phyloP scores from a whole-genome alignment of 2,797 vertebrate genomes.

The Notolabrus celidotus region DNA sequence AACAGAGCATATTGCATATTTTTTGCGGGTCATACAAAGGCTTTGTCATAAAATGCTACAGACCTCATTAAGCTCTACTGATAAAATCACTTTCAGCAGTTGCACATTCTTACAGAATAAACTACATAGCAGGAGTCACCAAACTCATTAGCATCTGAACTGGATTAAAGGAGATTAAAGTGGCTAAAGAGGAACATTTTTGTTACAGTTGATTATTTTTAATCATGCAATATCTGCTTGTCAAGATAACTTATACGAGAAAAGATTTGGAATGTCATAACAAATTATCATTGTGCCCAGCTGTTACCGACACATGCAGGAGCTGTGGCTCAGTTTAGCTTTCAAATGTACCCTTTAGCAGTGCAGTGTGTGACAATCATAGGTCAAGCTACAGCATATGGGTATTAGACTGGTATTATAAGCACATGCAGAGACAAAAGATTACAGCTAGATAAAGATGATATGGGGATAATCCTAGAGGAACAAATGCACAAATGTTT shows the following conservation, averaged over 20 bases:
- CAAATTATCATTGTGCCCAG: no score
- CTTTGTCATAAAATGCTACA: no score
- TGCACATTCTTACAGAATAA: slow-evolving; percentile 13
- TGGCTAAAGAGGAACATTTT: neutral
- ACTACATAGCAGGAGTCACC: slow-evolving; percentile 8
- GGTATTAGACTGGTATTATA: slow-evolving; percentile 20
- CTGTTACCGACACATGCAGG: slow-evolving; percentile 1
- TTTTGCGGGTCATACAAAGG: neutral
- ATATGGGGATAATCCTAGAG: slow-evolving; percentile 50
- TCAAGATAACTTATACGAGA: slow-evolving; percentile 11
- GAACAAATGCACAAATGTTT: no score
- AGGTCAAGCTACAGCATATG: slow-evolving; percentile 22
- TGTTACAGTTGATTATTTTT: slow-evolving; percentile 12
- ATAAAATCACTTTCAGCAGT: slow-evolving; percentile 9
- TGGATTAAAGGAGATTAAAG: slow-evolving; percentile 45
- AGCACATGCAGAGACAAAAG: slow-evolving; percentile 22
- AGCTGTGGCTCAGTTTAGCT: slow-evolving; percentile 1
- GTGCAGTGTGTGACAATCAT: neutral
- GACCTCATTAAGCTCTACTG: neutral
- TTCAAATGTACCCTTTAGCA: slow-evolving; percentile 28
- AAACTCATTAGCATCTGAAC: slow-evolving; percentile 31
- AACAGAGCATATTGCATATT: neutral
- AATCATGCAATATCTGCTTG: slow-evolving; percentile 9
- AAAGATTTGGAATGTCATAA: no score
- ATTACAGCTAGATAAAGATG: slow-evolving; percentile 38